These are phyloP conservation scores for Monarcha castaneiventris DNA, from an alignment of 2,113 vertebrate genomes.

Conservation along the genomic window DNA sequence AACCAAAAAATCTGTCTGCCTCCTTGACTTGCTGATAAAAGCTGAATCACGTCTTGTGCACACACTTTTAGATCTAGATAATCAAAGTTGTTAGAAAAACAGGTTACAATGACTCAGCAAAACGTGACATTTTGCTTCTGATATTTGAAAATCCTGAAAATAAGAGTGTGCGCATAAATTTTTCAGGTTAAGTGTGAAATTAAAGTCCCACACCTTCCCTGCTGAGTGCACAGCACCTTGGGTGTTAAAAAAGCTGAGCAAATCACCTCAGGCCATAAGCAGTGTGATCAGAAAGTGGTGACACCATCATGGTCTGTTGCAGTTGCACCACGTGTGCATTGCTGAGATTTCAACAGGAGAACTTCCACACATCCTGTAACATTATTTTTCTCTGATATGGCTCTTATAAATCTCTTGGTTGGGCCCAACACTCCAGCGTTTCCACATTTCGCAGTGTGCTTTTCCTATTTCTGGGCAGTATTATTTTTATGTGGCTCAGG, in stretches of 20 bases:
- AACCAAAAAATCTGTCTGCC: background rate
- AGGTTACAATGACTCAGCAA: background rate
- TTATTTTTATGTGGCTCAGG: background rate
- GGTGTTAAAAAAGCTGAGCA: background rate
- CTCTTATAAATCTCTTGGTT: background rate
- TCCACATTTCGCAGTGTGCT: background rate
- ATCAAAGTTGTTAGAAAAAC: background rate
- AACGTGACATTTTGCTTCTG: background rate
- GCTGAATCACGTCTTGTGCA: background rate
- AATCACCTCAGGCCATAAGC: background rate
- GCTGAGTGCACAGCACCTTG: fast-evolving
- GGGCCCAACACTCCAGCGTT: background rate
- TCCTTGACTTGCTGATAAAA: background rate
- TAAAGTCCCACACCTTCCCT: background rate
- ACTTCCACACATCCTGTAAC: too few relatives aligned
- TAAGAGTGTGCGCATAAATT: background rate
- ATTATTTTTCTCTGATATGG: background rate
- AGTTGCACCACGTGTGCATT: fast-evolving
- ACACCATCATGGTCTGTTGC: background rate
- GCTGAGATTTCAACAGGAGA: background rate
- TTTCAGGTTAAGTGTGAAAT: background rate
- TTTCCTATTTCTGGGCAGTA: background rate
- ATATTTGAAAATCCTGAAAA: background rate
- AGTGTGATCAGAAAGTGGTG: constrained; percentile 27
- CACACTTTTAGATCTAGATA: background rate